Percentiles rank a stretch among this genome's conserved stretches.
Evolutionary conservation across 2,797 vertebrate species (phyloP).

Genomic region (Hozukius guyotensis): DNA sequence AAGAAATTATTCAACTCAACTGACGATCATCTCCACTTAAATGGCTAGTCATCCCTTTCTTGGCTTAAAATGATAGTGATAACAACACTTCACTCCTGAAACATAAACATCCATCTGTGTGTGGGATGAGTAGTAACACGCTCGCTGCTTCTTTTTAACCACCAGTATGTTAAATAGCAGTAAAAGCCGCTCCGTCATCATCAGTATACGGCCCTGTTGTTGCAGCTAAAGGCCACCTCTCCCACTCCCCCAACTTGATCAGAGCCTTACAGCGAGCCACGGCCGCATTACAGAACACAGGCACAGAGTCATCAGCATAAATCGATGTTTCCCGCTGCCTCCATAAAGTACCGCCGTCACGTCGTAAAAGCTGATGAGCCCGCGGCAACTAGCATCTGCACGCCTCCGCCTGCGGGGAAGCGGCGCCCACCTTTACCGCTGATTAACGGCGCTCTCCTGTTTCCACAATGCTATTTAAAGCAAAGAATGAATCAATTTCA

Average conservation of each 20-base stretch:
- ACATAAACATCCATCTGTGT: neutral
- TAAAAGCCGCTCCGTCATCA: neutral
- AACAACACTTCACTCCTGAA: neutral
- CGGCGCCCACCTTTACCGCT: slow-evolving; percentile 37
- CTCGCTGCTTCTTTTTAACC: neutral
- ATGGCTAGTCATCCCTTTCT: too few relatives aligned
- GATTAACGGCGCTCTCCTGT: slow-evolving; percentile 57
- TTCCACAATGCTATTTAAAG: slow-evolving; percentile 73
- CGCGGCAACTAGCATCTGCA: slow-evolving; percentile 61
- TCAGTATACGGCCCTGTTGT: neutral
- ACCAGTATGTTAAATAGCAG: neutral
- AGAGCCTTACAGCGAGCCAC: slow-evolving; percentile 33
- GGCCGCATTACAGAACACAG: slow-evolving; percentile 53
- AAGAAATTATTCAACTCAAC: too few relatives aligned
- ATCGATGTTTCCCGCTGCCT: slow-evolving; percentile 61
- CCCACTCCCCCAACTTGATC: neutral
- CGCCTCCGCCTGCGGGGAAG: slow-evolving; percentile 29
- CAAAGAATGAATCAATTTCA: slow-evolving; percentile 75
- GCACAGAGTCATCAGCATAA: slow-evolving; percentile 72
- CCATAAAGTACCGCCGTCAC: slow-evolving; percentile 52
- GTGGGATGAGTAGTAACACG: neutral
- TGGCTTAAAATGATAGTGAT: neutral
- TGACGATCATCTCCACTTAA: too few relatives aligned
- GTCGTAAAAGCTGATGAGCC: slow-evolving; percentile 73
- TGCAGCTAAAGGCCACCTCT: slow-evolving; percentile 12